These are phyloP conservation scores for Dicrostonyx torquatus DNA, from an alignment of 2,797 vertebrate species.

Conservation along the genomic window DNA sequence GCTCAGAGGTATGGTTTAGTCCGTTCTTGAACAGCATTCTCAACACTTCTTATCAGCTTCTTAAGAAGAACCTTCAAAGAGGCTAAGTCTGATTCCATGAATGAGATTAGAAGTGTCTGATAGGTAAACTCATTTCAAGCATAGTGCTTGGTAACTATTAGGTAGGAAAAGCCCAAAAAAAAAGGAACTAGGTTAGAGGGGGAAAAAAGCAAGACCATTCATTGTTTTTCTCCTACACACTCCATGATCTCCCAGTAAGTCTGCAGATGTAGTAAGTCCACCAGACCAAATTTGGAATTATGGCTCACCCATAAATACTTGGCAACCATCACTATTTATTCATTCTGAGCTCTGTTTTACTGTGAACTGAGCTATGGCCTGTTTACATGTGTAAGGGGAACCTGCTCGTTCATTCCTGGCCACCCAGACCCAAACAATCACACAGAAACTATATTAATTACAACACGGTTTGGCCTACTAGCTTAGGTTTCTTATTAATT, in stretches of 20 bases:
- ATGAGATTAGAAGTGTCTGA: not conserved
- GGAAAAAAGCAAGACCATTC: slow-evolving; percentile 35
- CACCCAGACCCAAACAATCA: too few relatives aligned
- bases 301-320: slow-evolving; percentile 53
- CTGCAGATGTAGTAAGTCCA: not conserved
- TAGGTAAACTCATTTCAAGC: not conserved
- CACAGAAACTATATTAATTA: too few relatives aligned
- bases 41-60: slow-evolving; percentile 12
- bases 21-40: slow-evolving; percentile 41
- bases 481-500: too few relatives aligned
- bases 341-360: slow-evolving; percentile 44
- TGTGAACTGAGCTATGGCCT: not conserved
- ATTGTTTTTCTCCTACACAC: slow-evolving; percentile 47
- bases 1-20: slow-evolving; percentile 35
- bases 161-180: slow-evolving; percentile 42
- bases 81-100: not conserved
- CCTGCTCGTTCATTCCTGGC: too few relatives aligned
- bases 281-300: slow-evolving; percentile 47
- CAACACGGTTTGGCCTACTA: too few relatives aligned
- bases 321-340: slow-evolving; percentile 26
- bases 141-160: not conserved
- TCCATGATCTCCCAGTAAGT: not conserved
- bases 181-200: slow-evolving; percentile 40
- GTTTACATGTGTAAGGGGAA: not conserved
- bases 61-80: slow-evolving; percentile 43